A percentile compares a stretch with the other conserved stretches of the same genome.
phyloP scores from a whole-genome alignment of 1,140 invertebrate species.

The Hermatobates lingyangjiaoensis region DNA sequence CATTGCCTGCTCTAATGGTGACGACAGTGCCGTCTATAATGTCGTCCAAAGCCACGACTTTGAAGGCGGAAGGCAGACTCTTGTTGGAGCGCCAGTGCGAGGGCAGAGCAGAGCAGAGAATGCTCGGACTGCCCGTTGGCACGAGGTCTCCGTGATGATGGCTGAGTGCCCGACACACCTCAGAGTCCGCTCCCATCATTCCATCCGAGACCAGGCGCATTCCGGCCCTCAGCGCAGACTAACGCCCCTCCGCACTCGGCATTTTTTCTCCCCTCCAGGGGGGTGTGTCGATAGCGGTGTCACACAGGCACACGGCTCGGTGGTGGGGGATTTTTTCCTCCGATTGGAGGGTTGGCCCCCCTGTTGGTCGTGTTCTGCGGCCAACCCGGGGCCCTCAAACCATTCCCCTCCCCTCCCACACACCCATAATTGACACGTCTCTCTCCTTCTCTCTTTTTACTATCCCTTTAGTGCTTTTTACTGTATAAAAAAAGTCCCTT shows the following conservation, averaged over 20 bases:
- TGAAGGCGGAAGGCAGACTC: slow-evolving; percentile 81
- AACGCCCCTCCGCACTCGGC: neutral
- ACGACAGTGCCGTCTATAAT: slow-evolving; percentile 86
- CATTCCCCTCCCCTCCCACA: slow-evolving; percentile 10
- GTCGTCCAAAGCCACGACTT: slow-evolving; percentile 74
- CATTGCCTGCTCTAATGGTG: slow-evolving; percentile 82
- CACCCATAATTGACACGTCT: slow-evolving; percentile 13
- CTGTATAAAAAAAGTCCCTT: no score
- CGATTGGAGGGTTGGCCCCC: neutral
- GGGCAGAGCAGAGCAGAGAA: slow-evolving; percentile 76
- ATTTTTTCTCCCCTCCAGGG: neutral
- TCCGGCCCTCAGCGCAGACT: slow-evolving; percentile 13
- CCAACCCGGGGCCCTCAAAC: slow-evolving; percentile 19
- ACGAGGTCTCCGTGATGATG: slow-evolving; percentile 79
- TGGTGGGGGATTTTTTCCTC: slow-evolving; percentile 8
- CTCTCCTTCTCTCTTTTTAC: neutral
- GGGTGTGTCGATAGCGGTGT: neutral
- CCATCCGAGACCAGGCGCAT: slow-evolving; percentile 27
- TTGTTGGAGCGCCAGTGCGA: slow-evolving; percentile 94
- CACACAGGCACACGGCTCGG: neutral
- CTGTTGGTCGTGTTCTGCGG: slow-evolving; percentile 19
- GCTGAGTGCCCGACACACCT: slow-evolving; percentile 55
- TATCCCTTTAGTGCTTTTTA: neutral
- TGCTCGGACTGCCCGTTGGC: slow-evolving; percentile 73
- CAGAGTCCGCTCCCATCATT: slow-evolving; percentile 25